These are phyloP conservation scores for Drosophila kanapiae DNA, from an alignment of 1,140 invertebrate genomes.

Conservation along the genomic window DNA sequence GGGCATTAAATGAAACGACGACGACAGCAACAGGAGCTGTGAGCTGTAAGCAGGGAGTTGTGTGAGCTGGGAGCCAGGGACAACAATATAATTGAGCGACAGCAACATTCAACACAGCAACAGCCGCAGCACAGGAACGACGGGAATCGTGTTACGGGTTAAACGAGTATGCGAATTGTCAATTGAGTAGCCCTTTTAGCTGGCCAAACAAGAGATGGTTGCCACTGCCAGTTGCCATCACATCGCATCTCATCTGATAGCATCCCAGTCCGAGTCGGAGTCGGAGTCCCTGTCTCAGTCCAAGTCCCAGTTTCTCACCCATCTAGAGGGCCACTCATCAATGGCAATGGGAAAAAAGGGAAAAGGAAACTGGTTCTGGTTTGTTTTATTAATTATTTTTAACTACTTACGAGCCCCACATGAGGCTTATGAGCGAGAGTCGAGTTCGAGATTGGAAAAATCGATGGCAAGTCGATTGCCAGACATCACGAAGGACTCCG, in stretches of 20 bases:
- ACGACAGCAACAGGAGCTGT: constrained; percentile 52
- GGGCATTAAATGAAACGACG: constrained; percentile 73
- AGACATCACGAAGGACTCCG: constrained; percentile 41
- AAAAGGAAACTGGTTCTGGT: constrained; percentile 67
- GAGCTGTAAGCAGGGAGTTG: constrained; percentile 15
- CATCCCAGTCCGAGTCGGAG: neutral
- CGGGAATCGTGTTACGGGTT: constrained; percentile 69
- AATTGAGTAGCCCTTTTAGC: constrained; percentile 71
- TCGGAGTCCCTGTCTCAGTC: neutral
- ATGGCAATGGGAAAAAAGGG: constrained; percentile 45
- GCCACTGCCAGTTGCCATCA: constrained; percentile 18
- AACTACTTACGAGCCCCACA: constrained; percentile 56
- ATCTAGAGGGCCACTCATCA: constrained; percentile 31
- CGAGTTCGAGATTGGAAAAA: constrained; percentile 53
- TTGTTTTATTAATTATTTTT: constrained; percentile 78
- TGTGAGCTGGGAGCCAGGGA: constrained; percentile 47
- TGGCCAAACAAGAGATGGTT: constrained; percentile 52
- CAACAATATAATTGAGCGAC: constrained; percentile 81
- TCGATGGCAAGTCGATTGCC: constrained; percentile 61
- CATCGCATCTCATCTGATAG: constrained; percentile 9
- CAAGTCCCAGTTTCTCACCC: constrained; percentile 22
- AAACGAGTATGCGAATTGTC: constrained; percentile 80
- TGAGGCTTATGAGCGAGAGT: constrained; percentile 40
- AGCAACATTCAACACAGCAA: constrained; percentile 52
- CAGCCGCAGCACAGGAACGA: constrained; percentile 31